Conservation (phyloP, 2,113 vertebrate genomes). For the Scomber colias region DNA sequence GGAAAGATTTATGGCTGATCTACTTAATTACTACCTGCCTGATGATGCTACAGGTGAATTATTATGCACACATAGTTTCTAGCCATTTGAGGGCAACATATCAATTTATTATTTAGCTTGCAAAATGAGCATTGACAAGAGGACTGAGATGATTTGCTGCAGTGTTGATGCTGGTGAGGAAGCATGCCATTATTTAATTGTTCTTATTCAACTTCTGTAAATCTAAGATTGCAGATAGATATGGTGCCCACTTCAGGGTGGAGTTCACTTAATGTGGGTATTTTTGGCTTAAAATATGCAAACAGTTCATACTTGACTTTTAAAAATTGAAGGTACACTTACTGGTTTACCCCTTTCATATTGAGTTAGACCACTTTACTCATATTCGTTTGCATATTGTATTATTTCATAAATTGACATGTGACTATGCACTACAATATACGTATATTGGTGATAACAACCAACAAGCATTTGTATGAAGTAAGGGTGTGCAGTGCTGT, state of each 20-base stretch:
- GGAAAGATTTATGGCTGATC: slow-evolving; percentile 74
- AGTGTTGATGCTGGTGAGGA: slow-evolving; percentile 42
- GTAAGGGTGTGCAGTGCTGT: not conserved
- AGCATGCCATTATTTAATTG: slow-evolving; percentile 66
- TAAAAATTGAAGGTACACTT: no score
- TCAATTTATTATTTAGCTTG: slow-evolving; percentile 74
- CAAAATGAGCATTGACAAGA: slow-evolving; percentile 63
- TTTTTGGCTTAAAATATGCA: not conserved
- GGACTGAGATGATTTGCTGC: slow-evolving; percentile 65
- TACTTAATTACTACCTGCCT: slow-evolving; percentile 82
- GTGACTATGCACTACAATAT: no score
- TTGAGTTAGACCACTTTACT: no score
- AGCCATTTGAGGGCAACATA: slow-evolving; percentile 48
- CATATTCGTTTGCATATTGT: no score
- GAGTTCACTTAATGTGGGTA: not conserved
- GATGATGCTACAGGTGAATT: slow-evolving; percentile 70
- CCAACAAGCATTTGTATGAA: not conserved
- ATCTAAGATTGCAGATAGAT: not conserved
- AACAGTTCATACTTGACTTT: not conserved
- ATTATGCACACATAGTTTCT: slow-evolving; percentile 63
- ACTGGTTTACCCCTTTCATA: no score
- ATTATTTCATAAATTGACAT: no score
- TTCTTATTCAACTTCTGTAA: slow-evolving; percentile 19
- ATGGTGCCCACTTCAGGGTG: not conserved
- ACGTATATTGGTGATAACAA: not conserved